Percentiles rank a stretch among this genome's conserved stretches.
Evolutionary conservation across 2,888 invertebrate genomes (phyloP).

Genomic region (Ichneumon xanthorius): DNA sequence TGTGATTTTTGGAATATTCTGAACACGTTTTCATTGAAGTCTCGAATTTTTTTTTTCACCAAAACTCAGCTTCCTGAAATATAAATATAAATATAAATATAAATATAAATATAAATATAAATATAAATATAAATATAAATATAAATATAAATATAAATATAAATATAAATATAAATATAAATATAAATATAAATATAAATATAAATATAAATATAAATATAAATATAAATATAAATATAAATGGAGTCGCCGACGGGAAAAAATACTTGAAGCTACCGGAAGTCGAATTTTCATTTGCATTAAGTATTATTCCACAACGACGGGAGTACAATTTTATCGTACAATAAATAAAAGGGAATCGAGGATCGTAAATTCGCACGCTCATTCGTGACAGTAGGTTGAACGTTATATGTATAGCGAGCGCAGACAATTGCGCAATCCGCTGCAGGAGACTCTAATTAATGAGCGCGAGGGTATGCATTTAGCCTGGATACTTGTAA

Average conservation of each 20-base stretch:
- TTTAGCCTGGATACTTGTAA: slow-evolving; percentile 62
- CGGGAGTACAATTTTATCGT: not conserved
- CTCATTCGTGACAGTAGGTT: slow-evolving; percentile 11
- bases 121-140: slow-evolving; percentile 15
- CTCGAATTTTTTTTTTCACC: too few relatives aligned
- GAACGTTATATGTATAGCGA: slow-evolving; percentile 3
- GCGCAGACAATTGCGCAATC: slow-evolving; percentile 69
- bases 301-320: not conserved
- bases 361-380: slow-evolving; percentile 8
- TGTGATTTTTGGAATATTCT: not conserved
- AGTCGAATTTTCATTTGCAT: not conserved
- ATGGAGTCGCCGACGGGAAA: not conserved
- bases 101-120: slow-evolving; percentile 21
- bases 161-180: slow-evolving; percentile 10
- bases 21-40: too few relatives aligned
- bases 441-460: slow-evolving; percentile 67
- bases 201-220: slow-evolving; percentile 18
- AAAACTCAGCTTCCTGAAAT: too few relatives aligned
- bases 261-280: not conserved
- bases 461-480: slow-evolving; percentile 68
- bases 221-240: slow-evolving; percentile 19
- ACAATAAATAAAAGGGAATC: slow-evolving; percentile 1
- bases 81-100: not conserved
- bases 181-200: slow-evolving; percentile 9
- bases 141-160: slow-evolving; percentile 18